These are phyloP conservation scores for Cinara cedri DNA, from an alignment of 2,888 invertebrate species.

Conservation along the genomic window DNA sequence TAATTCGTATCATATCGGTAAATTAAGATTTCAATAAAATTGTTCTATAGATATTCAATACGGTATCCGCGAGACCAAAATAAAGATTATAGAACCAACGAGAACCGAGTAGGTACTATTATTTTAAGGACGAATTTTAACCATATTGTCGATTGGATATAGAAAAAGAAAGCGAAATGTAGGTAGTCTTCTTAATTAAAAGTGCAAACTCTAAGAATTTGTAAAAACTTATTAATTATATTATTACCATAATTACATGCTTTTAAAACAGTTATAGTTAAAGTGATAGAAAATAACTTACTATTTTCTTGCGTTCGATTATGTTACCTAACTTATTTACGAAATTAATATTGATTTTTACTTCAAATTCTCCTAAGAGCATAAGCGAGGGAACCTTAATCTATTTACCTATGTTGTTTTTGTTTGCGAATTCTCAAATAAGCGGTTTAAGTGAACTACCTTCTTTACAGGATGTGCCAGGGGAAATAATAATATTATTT, in stretches of 20 bases:
- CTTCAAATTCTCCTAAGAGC: conserved; percentile 34
- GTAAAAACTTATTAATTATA: neutral
- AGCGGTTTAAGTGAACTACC: conserved; percentile 22
- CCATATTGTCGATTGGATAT: too few species aligned
- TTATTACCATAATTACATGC: neutral
- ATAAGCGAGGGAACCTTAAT: conserved; percentile 19
- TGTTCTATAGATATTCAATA: too few species aligned
- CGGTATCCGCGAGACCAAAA: too few species aligned
- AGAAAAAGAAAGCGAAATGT: too few species aligned
- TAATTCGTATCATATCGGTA: too few species aligned
- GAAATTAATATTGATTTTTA: conserved; percentile 18
- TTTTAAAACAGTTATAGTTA: neutral
- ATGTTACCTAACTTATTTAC: too few species aligned
- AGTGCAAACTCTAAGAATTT: too few species aligned
- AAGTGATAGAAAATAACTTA: conserved; percentile 15
- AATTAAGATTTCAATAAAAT: too few species aligned
- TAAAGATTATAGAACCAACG: too few species aligned
- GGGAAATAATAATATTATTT: conserved; percentile 28
- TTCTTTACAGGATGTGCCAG: neutral
- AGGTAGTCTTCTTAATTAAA: too few species aligned
- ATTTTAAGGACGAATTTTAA: too few species aligned
- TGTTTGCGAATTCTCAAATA: conserved; percentile 35
- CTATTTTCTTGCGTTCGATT: neutral
- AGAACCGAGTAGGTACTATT: too few species aligned
- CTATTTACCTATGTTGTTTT: conserved; percentile 21